phyloP scores from a whole-genome alignment of 2,797 vertebrate species.

The Bradypodion pumilum region DNA sequence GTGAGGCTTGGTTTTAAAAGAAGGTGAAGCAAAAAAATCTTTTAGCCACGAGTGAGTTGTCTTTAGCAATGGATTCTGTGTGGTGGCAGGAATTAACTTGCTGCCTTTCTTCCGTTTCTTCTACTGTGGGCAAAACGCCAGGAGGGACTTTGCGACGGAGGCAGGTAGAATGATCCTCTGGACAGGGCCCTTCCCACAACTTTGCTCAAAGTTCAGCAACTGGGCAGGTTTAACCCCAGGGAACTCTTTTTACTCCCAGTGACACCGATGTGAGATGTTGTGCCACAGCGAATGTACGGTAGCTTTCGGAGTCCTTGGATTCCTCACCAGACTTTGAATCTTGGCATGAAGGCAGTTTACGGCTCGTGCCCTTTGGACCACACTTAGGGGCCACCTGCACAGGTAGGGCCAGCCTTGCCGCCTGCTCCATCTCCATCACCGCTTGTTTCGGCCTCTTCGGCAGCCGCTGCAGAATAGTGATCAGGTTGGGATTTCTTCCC shows the following conservation, averaged over 20 bases:
- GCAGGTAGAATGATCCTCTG: not conserved
- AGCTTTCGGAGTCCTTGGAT: not conserved
- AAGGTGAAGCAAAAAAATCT: not conserved
- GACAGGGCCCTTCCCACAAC: not conserved
- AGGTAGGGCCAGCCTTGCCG: too few relatives aligned
- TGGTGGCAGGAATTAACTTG: not conserved
- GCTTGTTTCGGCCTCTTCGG: too few relatives aligned
- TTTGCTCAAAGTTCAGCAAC: not conserved
- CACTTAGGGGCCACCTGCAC: too few relatives aligned
- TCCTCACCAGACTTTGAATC: not conserved
- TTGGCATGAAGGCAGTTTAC: not conserved
- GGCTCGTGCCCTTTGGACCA: too few relatives aligned
- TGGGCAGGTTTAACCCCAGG: not conserved
- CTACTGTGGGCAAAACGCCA: not conserved
- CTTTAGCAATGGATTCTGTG: not conserved
- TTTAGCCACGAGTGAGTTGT: not conserved
- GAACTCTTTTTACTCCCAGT: too few relatives aligned
- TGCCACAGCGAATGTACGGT: not conserved
- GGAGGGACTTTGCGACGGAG: not conserved
- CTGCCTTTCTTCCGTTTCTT: not conserved
- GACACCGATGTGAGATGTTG: too few relatives aligned
- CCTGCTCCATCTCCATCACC: too few relatives aligned
- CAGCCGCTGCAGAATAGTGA: too few relatives aligned
- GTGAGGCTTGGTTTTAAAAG: too few relatives aligned
- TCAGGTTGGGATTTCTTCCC: too few relatives aligned